Base-by-base conservation (phyloP, 92 coral and sea anemone genomes). In the Porites rus region DNA sequence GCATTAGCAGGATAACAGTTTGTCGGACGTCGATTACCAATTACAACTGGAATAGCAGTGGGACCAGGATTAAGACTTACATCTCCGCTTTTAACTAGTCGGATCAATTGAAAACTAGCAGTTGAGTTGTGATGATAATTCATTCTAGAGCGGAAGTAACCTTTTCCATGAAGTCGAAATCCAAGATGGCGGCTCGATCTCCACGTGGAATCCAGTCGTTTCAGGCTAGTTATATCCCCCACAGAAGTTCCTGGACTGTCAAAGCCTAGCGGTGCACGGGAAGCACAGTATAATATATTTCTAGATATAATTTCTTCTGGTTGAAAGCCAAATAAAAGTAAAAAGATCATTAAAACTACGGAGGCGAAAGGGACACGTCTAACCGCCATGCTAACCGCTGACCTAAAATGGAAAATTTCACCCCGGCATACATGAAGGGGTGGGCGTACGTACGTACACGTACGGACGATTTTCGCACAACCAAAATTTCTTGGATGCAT, bases 111-210 rank as follows among this genome's bases (percentile, higher is more conserved):
- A 22, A 69, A 69, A 25, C 74, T 69, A 13, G 74, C 25, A 69
- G 74, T 69, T 69, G 74, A 69, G 31, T 69, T 69, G 74, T 31
- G 51, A 69, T 69, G 74, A 75, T 75, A 75, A 65, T 19, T 75
- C 79, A 75, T 50, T 75, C 79, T 51, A 52, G 74, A 25, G 74
- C 74, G 51, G 3, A 72, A 19, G 76, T 72, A 72, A 72, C 76
- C 60, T 60, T 8, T 72, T 72, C 76, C 76, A 51, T 60, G 76
- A 72, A 72, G 76, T 72, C 76, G 76, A 51, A 46, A 72, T 46
- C 76, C 76, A 69, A 72, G 58, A 52, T 52, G 58, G 58, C 58
- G 58, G 58, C 58, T 10, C 10, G 10, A 52, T 52, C 58, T 52
- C 70, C 70, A 28, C n/a, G 70, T 65, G 70, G 70, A 65, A 28